A percentile compares a stretch with the other conserved stretches of the same genome.
Conservation (phyloP, 2,888 invertebrate species). For the Sicus ferrugineus region DNA sequence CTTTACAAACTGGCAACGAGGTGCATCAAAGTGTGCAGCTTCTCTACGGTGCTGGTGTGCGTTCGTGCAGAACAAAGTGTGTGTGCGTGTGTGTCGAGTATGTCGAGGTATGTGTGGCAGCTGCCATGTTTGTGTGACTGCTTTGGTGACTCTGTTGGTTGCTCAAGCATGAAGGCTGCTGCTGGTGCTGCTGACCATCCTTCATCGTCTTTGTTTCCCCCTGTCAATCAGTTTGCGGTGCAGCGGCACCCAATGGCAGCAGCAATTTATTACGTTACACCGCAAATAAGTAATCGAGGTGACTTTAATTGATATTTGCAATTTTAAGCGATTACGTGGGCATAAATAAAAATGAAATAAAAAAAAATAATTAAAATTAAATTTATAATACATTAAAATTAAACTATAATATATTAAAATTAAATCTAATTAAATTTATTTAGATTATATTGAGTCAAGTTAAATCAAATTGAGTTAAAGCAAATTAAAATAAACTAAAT, state of each 20-base stretch:
- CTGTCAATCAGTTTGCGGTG: not conserved
- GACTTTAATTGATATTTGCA: not conserved
- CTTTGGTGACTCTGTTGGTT: not conserved
- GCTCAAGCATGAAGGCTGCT: not conserved
- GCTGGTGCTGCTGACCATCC: not conserved
- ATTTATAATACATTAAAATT: not conserved
- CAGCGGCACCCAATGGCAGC: not conserved
- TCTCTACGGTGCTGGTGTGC: not conserved
- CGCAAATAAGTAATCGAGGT: not conserved
- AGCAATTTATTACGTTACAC: not conserved
- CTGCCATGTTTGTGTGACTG: not conserved
- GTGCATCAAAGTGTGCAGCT: not conserved
- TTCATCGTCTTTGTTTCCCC: not conserved
- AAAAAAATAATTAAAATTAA: not conserved
- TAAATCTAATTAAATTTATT: not conserved
- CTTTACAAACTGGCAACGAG: not conserved
- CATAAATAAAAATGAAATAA: not conserved
- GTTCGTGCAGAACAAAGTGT: not conserved
- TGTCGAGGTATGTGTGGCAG: too few species aligned
- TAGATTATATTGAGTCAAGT: too few species aligned
- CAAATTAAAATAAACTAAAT: not conserved
- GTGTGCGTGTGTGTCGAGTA: not conserved
- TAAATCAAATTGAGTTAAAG: not conserved
- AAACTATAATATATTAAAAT: not conserved
- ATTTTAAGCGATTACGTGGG: not conserved